These are phyloP conservation scores for Nesidiocoris tenuis DNA, from an alignment of 2,888 invertebrate genomes.

Conservation along the genomic window DNA sequence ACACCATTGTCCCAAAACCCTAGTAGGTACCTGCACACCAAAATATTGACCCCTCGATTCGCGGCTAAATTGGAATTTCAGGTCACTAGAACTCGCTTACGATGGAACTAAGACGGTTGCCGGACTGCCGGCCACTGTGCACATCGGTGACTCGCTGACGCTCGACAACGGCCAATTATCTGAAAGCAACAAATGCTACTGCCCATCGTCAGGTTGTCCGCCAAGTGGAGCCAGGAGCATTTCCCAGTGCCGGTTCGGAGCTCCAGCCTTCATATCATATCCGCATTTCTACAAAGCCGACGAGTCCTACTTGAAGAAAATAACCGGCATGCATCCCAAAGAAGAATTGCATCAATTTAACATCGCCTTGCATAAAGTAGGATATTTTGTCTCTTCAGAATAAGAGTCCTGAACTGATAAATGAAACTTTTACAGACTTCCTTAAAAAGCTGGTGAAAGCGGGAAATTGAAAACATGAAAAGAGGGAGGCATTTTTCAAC, in stretches of 20 bases:
- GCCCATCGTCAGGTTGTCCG: slow-evolving; percentile 54
- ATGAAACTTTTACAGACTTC: too few species aligned
- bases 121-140: slow-evolving; percentile 60
- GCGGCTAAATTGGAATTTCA: too few species aligned
- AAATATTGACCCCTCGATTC: too few species aligned
- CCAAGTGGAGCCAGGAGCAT: slow-evolving; percentile 53
- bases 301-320: slow-evolving; percentile 53
- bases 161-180: slow-evolving; percentile 71
- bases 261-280: slow-evolving; percentile 56
- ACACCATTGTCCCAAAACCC: too few species aligned
- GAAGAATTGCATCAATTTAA: slow-evolving; percentile 54
- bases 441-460: too few species aligned
- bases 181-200: slow-evolving; percentile 68
- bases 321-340: slow-evolving; percentile 56
- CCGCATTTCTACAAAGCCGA: slow-evolving; percentile 58
- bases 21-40: too few species aligned
- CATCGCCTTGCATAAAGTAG: slow-evolving; percentile 70
- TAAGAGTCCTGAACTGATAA: too few species aligned
- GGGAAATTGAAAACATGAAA: too few species aligned
- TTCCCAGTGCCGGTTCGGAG: slow-evolving; percentile 54
- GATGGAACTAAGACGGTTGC: slow-evolving; percentile 52
- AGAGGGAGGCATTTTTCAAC: too few species aligned
- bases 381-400: too few species aligned
- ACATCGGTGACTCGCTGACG: slow-evolving; percentile 62
- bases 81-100: slow-evolving; percentile 27